Base-by-base conservation (phyloP, 30 jellyfish, hydroid and myxozoan genomes). In the Rhopilema esculentum region DNA sequence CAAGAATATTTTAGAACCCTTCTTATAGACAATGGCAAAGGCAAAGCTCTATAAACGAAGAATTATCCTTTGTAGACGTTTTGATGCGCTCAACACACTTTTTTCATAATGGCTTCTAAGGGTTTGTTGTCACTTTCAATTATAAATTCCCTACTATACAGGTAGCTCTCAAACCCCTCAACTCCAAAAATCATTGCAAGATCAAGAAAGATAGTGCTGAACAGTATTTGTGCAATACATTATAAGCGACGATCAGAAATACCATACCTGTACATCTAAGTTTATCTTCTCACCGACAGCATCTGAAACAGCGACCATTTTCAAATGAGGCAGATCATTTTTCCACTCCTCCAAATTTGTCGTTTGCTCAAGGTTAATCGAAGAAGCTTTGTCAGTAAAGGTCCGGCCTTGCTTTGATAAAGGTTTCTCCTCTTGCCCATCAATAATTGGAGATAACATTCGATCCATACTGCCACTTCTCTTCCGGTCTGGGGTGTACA, bases 101-200 rank as follows among this genome's bases (percentile, higher is more conserved):
- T 81, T 62, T 67, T 66, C 75, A 81, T 1, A 57, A 66, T 86
- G 50, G 66, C 52, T 76, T 86, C 91, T 50, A 84, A 73, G 78
- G 93, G 93, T 65, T 84, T 84, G 91, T 69, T 91, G 80, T 84
- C 83, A 88, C 82, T 88, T 74, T 62, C 66, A 30, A 84, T 65
- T 40, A 67, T 32, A 49, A 32, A 27, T 62, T 74, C 57, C 27
- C 79, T 62, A 57, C 95, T 84, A 57, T 52, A 86, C 48, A 80
- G 61, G 74, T 79, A 80, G 20, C 75, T 48, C 17, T 88, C 88
- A 73, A 88, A 88, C 75, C 67, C 24, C 29, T 80, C 91, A 33
- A 25, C 81, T 27, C 82, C 88, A 80, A 68, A 79, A 30, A 79
- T 76, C 1, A 88, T 70, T 33, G 97, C 93, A 15, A 79, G 82